Evolutionary conservation across 2,888 invertebrate genomes (phyloP).

Genomic region (Mesorhabditis belari): DNA sequence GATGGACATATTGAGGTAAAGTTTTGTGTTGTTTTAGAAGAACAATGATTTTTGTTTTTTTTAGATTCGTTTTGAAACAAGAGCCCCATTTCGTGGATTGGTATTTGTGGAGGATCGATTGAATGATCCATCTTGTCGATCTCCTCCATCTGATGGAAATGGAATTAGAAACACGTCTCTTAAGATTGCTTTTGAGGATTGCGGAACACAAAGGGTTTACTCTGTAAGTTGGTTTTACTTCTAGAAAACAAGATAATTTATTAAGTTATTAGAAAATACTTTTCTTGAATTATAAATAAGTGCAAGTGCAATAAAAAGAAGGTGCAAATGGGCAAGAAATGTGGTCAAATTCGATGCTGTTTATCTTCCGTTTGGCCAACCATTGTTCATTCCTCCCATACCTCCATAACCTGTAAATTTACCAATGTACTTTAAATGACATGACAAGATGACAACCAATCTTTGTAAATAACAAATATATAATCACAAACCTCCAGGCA

Average conservation of each 20-base stretch:
- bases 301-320: background rate
- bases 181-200: slow-evolving; percentile 39
- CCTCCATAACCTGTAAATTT: slow-evolving; percentile 34
- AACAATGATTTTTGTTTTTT: slow-evolving; percentile 2
- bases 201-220: no score
- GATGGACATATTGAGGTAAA: slow-evolving; percentile 32
- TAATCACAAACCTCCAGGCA: slow-evolving; percentile 3
- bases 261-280: background rate
- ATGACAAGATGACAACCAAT: slow-evolving; percentile 17
- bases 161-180: slow-evolving; percentile 29
- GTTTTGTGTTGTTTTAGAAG: background rate
- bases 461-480: background rate
- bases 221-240: no score
- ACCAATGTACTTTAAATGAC: no score
- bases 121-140: slow-evolving; percentile 36
- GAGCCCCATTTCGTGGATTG: slow-evolving; percentile 40
- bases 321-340: no score
- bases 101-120: slow-evolving; percentile 47
- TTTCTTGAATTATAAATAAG: background rate
- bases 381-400: slow-evolving; percentile 19
- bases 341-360: no score
- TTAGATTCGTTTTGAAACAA: slow-evolving; percentile 46
- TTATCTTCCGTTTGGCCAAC: no score
- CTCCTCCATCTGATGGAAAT: slow-evolving; percentile 17
- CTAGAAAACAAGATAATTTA: no score